A percentile compares a stretch with the other conserved stretches of the same genome.
Conservation (phyloP, 2,113 vertebrate genomes). For the Axis porcinus region DNA sequence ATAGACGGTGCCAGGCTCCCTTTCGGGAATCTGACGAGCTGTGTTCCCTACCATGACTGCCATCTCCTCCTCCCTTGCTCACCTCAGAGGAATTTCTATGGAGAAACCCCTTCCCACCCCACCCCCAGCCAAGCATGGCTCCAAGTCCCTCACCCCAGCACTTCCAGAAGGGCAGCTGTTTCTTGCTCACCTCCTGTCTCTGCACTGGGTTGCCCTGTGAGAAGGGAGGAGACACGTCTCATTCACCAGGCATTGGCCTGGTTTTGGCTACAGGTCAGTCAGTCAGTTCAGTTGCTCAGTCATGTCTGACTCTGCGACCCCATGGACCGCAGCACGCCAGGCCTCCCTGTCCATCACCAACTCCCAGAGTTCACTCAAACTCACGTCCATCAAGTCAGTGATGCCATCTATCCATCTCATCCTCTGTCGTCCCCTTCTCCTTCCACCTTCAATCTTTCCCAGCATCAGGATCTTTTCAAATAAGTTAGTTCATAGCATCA, state of each 20-base stretch:
- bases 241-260: background rate
- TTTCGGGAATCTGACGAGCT: rapidly evolving
- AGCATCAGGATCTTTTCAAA: background rate
- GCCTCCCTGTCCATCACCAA: background rate
- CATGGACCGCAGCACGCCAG: background rate
- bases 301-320: rapidly evolving
- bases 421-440: background rate
- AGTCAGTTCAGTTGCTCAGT: background rate
- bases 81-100: background rate
- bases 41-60: background rate
- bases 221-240: background rate
- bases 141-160: background rate
- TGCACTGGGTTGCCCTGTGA: background rate
- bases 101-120: background rate
- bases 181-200: background rate
- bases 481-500: background rate
- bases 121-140: background rate
- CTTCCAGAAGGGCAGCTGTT: too few species aligned
- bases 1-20: background rate
- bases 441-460: background rate
- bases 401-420: background rate
- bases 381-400: background rate
- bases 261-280: background rate
- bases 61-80: background rate
- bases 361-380: background rate